Evolutionary conservation across 2,797 vertebrate genomes (phyloP).

Genomic region (Oophaga sylvatica): DNA sequence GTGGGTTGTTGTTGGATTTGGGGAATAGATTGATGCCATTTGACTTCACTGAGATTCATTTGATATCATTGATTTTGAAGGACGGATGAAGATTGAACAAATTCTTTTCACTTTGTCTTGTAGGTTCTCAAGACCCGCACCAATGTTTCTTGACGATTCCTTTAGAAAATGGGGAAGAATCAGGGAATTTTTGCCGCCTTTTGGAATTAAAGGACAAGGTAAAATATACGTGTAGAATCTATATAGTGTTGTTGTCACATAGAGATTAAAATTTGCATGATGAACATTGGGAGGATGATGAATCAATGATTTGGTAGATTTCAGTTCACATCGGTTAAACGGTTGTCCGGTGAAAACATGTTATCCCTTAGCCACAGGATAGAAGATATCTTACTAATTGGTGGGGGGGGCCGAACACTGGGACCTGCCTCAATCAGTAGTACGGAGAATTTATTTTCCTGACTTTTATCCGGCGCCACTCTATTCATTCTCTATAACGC

Average conservation of each 20-base stretch:
- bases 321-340: background rate
- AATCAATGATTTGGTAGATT: background rate
- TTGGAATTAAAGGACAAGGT: slow-evolving; percentile 98
- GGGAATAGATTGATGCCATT: too few relatives aligned
- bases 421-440: too few relatives aligned
- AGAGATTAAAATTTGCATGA: background rate
- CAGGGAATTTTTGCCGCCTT: slow-evolving; percentile 87
- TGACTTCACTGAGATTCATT: background rate
- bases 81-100: background rate
- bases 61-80: background rate
- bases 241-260: background rate
- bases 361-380: too few relatives aligned
- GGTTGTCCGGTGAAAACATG: background rate
- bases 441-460: too few relatives aligned
- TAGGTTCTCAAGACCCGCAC: slow-evolving; percentile 88
- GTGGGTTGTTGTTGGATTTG: too few relatives aligned
- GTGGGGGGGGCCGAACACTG: too few relatives aligned
- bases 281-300: background rate
- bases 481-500: too few relatives aligned
- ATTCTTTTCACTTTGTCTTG: slow-evolving; percentile 65
- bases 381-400: too few relatives aligned
- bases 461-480: too few relatives aligned
- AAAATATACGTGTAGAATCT: slow-evolving; percentile 62
- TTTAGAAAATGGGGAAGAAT: slow-evolving; percentile 88
- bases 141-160: slow-evolving; percentile 93